A percentile compares a stretch with the other conserved stretches of the same genome.
Conservation (phyloP, 2,888 invertebrate genomes). For the Sminthurides aquaticus region DNA sequence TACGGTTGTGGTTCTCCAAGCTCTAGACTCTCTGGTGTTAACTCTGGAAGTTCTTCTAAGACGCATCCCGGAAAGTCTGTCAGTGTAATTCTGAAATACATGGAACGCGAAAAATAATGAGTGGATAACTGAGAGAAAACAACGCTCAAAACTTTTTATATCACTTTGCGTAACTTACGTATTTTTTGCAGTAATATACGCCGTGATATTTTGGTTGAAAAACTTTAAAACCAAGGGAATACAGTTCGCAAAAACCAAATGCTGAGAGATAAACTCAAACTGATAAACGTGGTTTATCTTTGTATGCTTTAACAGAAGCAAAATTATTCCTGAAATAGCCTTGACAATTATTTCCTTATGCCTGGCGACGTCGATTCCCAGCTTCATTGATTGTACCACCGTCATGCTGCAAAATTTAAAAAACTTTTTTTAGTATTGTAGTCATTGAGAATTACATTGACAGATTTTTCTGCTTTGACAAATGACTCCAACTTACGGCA, state of each 20-base stretch:
- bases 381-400: constrained; percentile 84
- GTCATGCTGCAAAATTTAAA: constrained; percentile 59
- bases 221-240: constrained; percentile 96
- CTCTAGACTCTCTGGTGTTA: constrained; percentile 83
- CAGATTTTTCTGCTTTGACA: no score
- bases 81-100: constrained; percentile 54
- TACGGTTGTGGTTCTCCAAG: constrained; percentile 75
- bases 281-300: constrained; percentile 97
- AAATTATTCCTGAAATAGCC: constrained; percentile 70
- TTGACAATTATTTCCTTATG: constrained; percentile 99
- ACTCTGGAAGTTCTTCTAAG: constrained; percentile 86
- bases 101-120: no score
- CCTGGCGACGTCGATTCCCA: constrained; percentile 93
- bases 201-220: constrained; percentile 89
- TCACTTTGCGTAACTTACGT: constrained; percentile 54
- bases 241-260: constrained; percentile 97
- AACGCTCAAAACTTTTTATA: no score
- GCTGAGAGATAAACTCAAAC: constrained; percentile 98
- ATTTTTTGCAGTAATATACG: constrained; percentile 60
- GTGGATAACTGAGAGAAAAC: no score
- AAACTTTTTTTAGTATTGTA: background rate
- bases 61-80: constrained; percentile 90
- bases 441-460: no score
- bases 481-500: constrained; percentile 82
- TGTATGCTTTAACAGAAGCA: constrained; percentile 91